Evolutionary conservation across 2,888 invertebrate species (phyloP), one percentile per base, ranked within the genome.

Genomic region (Chrysopilus asiliformis): DNA sequence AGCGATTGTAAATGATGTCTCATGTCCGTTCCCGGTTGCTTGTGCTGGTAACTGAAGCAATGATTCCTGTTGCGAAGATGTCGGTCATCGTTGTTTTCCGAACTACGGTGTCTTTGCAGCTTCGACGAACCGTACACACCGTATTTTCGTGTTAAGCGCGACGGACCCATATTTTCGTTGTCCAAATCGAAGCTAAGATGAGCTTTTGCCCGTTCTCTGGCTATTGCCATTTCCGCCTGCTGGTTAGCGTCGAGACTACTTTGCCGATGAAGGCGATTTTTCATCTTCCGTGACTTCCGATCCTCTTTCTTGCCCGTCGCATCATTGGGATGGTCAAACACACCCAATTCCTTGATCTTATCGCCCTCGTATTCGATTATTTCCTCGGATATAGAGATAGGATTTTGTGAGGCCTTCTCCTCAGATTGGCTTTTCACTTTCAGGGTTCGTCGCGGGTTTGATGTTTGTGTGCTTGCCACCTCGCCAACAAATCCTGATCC

Each of bases 31-130:
- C 43, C 38, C 8, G 32, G 26, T 17, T 25, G 34, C 32, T 39
- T 33, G 26, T 40, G 24, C n/a, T 33, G 33, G 26, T 20, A 17
- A 15, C 31, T 37, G 18, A 36, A 32, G 27, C 36, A 32, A 12
- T 10, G 9, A 14, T 16, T 13, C 15, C 22, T 24, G 8, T 31
- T 39, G 22, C 36, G 34, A 22, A 30, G 36, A 10, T 37, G 43
- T 35, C 41, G 37, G 12, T 62, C 60, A 35, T 63, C 59, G 32
- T 58, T 59, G 15, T 57, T 60, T 32, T 63, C 64, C 2, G 60
- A 61, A 39, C 62, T 62, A 27, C 58, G 55, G 49, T 62, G 62
- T 6, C 64, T 54, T 44, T 61, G 62, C 33, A 62, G 42, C 22
- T 61, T 59, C 15, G 53, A 47, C 35, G 51, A 46, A 42, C 58